Conservation (phyloP, 1,140 invertebrate species). For the Drosophila pseudoananassae region DNA sequence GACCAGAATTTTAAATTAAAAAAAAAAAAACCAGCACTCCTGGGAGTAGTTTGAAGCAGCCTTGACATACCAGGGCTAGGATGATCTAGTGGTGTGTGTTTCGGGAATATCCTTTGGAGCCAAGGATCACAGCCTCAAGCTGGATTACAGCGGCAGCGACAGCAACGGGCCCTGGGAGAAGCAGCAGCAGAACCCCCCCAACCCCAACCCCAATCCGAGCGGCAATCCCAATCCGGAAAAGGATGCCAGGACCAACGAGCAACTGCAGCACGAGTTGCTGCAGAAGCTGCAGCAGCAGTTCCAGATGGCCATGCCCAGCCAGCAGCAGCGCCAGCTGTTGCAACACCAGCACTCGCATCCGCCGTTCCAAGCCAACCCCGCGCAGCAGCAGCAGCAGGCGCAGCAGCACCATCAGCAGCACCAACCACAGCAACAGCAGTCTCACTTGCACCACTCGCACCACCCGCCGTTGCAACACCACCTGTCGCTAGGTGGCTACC, state of each 20-base stretch:
- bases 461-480: constrained; percentile 81
- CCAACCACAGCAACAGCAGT: constrained; percentile 54
- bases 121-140: constrained; percentile 52
- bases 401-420: constrained; percentile 40
- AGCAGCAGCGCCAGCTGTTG: constrained; percentile 56
- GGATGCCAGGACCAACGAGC: constrained; percentile 51
- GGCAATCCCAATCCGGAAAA: constrained; percentile 18
- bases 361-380: constrained; percentile 47
- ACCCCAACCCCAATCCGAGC: constrained; percentile 28
- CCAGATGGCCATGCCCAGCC: constrained; percentile 54
- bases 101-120: neutral
- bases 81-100: constrained; percentile 6
- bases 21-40: neutral
- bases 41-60: neutral
- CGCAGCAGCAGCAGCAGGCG: constrained; percentile 47
- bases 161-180: constrained; percentile 83
- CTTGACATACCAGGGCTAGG: neutral
- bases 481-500: constrained; percentile 74
- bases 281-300: constrained; percentile 69
- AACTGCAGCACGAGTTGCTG: constrained; percentile 69
- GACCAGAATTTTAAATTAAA: constrained; percentile 18
- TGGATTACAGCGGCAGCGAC: constrained; percentile 75
- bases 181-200: constrained; percentile 54
- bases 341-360: constrained; percentile 71
- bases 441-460: constrained; percentile 60